Percentiles rank a stretch among this genome's conserved stretches.
Conservation (phyloP, 2,888 invertebrate species). For the Drosophila mimica region DNA sequence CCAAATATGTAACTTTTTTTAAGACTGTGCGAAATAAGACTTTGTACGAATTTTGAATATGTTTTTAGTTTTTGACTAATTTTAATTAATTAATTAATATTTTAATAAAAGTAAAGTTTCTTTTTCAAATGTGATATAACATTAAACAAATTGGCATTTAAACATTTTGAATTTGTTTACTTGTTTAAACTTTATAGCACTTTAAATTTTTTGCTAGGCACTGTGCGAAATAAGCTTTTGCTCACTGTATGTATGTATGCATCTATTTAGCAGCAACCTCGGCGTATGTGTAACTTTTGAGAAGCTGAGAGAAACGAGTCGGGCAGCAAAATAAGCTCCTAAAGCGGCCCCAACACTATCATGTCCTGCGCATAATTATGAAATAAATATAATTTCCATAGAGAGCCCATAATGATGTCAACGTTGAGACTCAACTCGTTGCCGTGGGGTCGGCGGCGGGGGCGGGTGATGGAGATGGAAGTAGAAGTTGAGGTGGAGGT, state of each 20-base stretch:
- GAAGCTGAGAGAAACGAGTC: background rate
- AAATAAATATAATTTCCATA: conserved; percentile 75
- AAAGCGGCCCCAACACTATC: conserved; percentile 24
- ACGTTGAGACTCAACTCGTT: background rate
- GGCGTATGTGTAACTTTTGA: conserved; percentile 34
- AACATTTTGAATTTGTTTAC: no score
- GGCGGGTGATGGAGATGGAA: background rate
- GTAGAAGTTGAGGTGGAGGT: background rate
- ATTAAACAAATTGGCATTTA: no score
- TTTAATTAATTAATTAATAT: no score
- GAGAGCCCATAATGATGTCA: conserved; percentile 34
- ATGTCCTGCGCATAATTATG: conserved; percentile 73
- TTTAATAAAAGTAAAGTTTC: no score
- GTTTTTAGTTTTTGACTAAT: no score
- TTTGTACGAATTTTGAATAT: no score
- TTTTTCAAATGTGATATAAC: no score
- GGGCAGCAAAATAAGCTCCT: conserved; percentile 1
- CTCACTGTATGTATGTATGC: background rate
- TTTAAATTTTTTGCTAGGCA: no score
- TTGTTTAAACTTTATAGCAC: no score
- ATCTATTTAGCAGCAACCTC: conserved; percentile 9
- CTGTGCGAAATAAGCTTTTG: no score
- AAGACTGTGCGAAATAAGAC: no score
- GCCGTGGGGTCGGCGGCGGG: background rate
- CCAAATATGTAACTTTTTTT: no score